Evolutionary conservation across 2,888 invertebrate species (phyloP), one percentile per base, ranked within the genome.

Genomic region (Unio delphinus): DNA sequence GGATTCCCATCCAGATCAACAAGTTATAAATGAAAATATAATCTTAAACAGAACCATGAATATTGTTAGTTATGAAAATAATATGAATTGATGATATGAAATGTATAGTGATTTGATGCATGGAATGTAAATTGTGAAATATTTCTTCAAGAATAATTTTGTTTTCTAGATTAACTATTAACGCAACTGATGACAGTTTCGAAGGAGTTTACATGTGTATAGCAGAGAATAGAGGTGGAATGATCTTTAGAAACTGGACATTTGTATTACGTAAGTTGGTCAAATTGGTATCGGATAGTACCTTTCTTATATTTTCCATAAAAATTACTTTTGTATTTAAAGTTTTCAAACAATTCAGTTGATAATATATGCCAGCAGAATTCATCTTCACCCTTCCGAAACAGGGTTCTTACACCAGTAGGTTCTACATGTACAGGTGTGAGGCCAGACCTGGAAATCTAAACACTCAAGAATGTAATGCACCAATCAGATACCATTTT

Each of bases 181-280:
- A 83, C 72, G 81, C 81, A 8, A 78, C 78, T 11, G 67, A 68
- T 26, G 62, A 71, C 8, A 68, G 69, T 17, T 79, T 83, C 65
- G 70, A 73, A 59, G 87, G 87, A 4, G 70, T 74, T 23, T 87
- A 87, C 69, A 80, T 78, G 23, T 87, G 87, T 78, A 75, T 73
- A 61, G 85, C 80, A 26, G 71, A 61, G 1, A 86, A 85, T 64
- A 72, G 80, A 54, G 84, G 80, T 4, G 85, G 85, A 1, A 60
- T 67, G 8, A 72, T 80, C 17, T 77, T 78, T 59, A 69, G 70
- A 15, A 86, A 84, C 73, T 84, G 83, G 74, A 81, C 83, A 1
- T 79, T 83, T 28, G 64, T 70, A 67, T 83, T 83, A 67, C 80
- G 83, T 81, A 68, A 65, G 77, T 71, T 57, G 56, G 15, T 34